A percentile compares a stretch with the other conserved stretches of the same genome.
These are phyloP conservation scores for Glaucomys volans DNA, from an alignment of 2,113 vertebrate species.

Conservation along the genomic window DNA sequence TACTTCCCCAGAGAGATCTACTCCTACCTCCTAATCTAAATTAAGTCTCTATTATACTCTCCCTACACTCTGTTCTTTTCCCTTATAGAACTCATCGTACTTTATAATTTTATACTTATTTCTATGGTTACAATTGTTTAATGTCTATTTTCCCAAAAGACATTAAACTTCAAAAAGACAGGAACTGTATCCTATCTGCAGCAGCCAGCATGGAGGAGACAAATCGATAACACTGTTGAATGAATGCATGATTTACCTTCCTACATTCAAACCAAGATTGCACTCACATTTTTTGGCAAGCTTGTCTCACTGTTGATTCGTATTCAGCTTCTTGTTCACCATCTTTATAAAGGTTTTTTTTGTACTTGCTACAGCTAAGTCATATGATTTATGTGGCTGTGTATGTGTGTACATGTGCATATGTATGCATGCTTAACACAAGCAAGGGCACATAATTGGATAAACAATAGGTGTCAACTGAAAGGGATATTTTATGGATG, in stretches of 20 bases:
- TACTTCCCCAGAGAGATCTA: neutral
- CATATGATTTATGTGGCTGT: neutral
- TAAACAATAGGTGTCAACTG: conserved; percentile 10
- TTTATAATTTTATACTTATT: conserved; percentile 37
- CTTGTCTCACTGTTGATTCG: neutral
- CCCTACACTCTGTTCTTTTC: neutral
- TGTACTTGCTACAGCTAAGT: neutral
- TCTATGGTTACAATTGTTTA: neutral
- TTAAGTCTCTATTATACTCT: neutral
- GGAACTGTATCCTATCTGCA: neutral
- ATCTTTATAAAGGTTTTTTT: neutral
- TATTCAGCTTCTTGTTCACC: neutral
- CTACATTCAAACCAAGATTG: neutral
- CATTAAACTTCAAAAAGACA: conserved; percentile 28
- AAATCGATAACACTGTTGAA: neutral
- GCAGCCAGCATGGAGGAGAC: neutral
- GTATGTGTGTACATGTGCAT: neutral
- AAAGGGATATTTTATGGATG: neutral
- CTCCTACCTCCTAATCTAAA: neutral
- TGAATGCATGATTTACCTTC: neutral
- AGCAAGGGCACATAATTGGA: neutral
- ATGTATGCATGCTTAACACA: neutral
- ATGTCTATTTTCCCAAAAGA: conserved; percentile 34
- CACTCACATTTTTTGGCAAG: neutral
- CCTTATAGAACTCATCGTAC: neutral